Percentiles rank a stretch among this genome's conserved stretches.
Conservation (phyloP, 2,888 invertebrate genomes). For the Diploptera punctata region DNA sequence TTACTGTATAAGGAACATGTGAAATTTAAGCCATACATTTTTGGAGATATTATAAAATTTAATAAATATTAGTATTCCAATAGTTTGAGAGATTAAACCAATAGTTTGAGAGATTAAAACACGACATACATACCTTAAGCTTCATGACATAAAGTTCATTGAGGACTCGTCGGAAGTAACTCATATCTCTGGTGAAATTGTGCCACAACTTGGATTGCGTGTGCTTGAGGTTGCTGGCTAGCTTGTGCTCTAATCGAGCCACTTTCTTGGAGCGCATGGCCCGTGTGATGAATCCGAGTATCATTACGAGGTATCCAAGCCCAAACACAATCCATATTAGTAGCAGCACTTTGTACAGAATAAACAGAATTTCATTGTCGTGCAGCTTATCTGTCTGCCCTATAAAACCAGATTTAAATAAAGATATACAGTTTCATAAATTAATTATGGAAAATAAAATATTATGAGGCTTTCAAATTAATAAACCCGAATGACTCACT, state of each 20-base stretch:
- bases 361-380: slow-evolving; percentile 54
- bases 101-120: too few species aligned
- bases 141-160: slow-evolving; percentile 84
- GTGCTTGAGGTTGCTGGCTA: slow-evolving; percentile 76
- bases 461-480: too few species aligned
- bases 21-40: neutral
- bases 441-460: too few species aligned
- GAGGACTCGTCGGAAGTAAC: slow-evolving; percentile 73
- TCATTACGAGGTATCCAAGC: slow-evolving; percentile 89
- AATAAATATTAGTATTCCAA: too few species aligned
- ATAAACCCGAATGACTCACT: too few species aligned
- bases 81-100: too few species aligned
- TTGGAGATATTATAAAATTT: too few species aligned
- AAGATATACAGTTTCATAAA: too few species aligned
- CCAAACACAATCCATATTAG: slow-evolving; percentile 92
- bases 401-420: too few species aligned
- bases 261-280: slow-evolving; percentile 79
- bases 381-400: slow-evolving; percentile 29
- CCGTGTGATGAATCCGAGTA: slow-evolving; percentile 82
- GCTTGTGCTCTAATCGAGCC: slow-evolving; percentile 74
- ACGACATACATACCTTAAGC: slow-evolving; percentile 79
- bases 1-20: too few species aligned
- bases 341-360: slow-evolving; percentile 80
- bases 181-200: slow-evolving; percentile 77
- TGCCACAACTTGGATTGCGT: slow-evolving; percentile 80